Evolutionary conservation across 1,140 invertebrate species (phyloP).

Genomic region (Diprion similis): DNA sequence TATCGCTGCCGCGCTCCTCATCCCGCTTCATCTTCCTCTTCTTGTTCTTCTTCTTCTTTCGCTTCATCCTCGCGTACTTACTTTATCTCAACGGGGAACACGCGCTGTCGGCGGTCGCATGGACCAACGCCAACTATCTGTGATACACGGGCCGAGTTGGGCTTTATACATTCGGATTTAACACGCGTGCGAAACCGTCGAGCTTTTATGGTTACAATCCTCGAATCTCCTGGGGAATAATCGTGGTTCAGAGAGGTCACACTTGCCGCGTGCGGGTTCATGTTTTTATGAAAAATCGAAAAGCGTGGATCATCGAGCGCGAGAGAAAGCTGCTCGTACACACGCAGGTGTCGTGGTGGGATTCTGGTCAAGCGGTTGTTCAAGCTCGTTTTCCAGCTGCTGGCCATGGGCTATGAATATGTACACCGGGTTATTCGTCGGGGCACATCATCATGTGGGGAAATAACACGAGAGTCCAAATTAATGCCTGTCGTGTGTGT

Average conservation of each 20-base stretch:
- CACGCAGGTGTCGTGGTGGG: background rate
- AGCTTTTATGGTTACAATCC: background rate
- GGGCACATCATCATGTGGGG: too few relatives aligned
- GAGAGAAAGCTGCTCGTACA: background rate
- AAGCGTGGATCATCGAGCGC: background rate
- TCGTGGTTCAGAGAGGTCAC: background rate
- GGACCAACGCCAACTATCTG: background rate
- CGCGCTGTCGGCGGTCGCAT: conserved; percentile 1
- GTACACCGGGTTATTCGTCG: too few relatives aligned
- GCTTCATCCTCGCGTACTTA: too few relatives aligned
- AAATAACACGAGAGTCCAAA: too few relatives aligned
- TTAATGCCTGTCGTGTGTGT: background rate
- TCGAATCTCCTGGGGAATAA: background rate
- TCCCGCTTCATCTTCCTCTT: conserved; percentile 7
- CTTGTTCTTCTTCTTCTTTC: conserved; percentile 17
- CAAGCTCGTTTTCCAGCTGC: conserved; percentile 1
- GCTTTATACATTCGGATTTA: background rate
- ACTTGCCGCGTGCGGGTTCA: background rate
- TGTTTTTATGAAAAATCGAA: background rate
- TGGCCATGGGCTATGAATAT: background rate
- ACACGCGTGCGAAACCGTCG: conserved; percentile 20
- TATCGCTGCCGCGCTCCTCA: conserved; percentile 19
- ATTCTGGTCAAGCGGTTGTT: conserved; percentile 3
- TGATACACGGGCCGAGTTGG: conserved; percentile 20
- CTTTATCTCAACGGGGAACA: background rate